A percentile compares a stretch with the other conserved stretches of the same genome.
These are phyloP conservation scores for Sceloporus undulatus DNA, from an alignment of 2,113 vertebrate species.

Conservation along the genomic window DNA sequence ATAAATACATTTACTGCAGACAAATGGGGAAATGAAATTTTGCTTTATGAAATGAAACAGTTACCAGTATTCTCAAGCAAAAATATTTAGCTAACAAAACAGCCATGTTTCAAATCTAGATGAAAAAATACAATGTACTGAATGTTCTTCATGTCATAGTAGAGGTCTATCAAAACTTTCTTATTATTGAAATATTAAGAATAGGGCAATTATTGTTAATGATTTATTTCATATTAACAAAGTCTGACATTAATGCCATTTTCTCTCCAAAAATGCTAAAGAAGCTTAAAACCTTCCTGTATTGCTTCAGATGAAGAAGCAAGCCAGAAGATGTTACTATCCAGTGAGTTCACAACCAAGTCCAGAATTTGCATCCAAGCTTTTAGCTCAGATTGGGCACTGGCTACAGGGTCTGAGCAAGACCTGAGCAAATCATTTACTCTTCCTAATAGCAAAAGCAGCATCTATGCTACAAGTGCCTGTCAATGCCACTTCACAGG, in stretches of 20 bases:
- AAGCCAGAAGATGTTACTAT: neutral
- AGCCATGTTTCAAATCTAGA: neutral
- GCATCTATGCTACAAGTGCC: neutral
- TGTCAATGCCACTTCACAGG: neutral
- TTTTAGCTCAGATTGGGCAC: neutral
- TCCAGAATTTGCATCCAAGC: neutral
- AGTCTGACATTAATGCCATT: neutral
- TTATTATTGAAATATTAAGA: neutral
- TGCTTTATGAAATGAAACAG: neutral
- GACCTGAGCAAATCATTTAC: too few species aligned
- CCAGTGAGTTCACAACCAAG: neutral
- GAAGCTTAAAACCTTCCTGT: neutral
- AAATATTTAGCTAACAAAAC: neutral
- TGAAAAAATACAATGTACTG: neutral
- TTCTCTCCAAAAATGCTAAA: neutral
- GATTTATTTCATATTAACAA: neutral
- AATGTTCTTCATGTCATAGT: neutral
- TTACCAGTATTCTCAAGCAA: slow-evolving; percentile 1
- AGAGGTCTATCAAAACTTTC: neutral
- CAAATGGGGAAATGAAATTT: neutral
- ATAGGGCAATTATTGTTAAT: neutral
- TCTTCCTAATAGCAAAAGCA: neutral
- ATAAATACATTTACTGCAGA: neutral
- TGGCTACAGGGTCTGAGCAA: neutral
- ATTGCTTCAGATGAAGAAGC: neutral